A percentile compares a stretch with the other conserved stretches of the same genome.
Evolutionary conservation across 2,113 vertebrate species (phyloP).

Genomic region (Pollachius pollachius): DNA sequence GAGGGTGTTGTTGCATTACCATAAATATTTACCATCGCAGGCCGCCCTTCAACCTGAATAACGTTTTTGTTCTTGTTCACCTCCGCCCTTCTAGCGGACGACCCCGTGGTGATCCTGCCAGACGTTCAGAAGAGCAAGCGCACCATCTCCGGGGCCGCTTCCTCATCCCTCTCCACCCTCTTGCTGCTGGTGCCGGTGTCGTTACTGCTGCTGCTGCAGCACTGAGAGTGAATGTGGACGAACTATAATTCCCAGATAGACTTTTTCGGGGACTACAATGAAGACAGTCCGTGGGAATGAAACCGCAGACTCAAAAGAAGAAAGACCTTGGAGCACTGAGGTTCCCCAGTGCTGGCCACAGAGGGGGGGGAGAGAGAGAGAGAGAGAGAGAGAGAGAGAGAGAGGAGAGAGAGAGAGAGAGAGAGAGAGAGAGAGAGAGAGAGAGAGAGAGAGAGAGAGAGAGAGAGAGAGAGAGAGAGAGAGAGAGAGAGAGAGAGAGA

Average conservation of each 20-base stretch:
- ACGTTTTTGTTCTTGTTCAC: slow-evolving; percentile 23
- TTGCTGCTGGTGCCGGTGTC: slow-evolving; percentile 55
- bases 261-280: slow-evolving; percentile 54
- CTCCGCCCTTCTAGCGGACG: slow-evolving; percentile 71
- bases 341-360: slow-evolving; percentile 70
- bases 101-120: slow-evolving; percentile 73
- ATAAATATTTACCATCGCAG: too few species aligned
- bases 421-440: slow-evolving; percentile 11
- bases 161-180: slow-evolving; percentile 51
- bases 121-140: slow-evolving; percentile 80
- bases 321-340: slow-evolving; percentile 32
- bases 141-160: slow-evolving; percentile 66
- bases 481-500: too few species aligned
- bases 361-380: slow-evolving; percentile 34
- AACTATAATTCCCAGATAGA: slow-evolving; percentile 44
- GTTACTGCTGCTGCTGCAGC: slow-evolving; percentile 62
- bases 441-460: slow-evolving; percentile 21
- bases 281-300: slow-evolving; percentile 61
- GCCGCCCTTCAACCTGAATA: background rate
- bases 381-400: slow-evolving; percentile 9
- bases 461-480: background rate
- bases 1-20: too few species aligned
- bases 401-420: background rate
- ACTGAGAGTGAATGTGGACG: slow-evolving; percentile 52
- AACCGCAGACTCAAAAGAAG: slow-evolving; percentile 58